Percentiles rank a stretch among this genome's conserved stretches.
Conservation (phyloP, 2,113 vertebrate genomes). For the Helogale parvula region DNA sequence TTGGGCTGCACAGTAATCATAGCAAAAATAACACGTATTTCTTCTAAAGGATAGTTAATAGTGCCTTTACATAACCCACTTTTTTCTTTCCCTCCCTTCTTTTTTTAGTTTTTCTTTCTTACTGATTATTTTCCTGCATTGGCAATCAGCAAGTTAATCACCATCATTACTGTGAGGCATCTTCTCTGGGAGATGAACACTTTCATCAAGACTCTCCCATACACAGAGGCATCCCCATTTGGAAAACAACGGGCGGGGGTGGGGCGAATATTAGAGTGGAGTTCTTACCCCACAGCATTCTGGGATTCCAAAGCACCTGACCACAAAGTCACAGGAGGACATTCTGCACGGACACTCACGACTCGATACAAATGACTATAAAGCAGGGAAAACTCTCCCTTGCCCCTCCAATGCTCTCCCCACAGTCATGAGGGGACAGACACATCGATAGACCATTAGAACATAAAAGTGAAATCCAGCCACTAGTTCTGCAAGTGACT, state of each 20-base stretch:
- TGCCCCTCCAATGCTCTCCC: neutral
- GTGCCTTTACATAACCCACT: neutral
- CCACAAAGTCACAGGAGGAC: neutral
- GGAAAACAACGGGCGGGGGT: neutral
- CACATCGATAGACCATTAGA: neutral
- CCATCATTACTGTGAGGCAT: neutral
- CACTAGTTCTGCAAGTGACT: no score
- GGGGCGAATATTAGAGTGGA: neutral
- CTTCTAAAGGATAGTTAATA: slow-evolving; percentile 42
- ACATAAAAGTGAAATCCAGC: neutral
- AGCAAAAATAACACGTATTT: slow-evolving; percentile 30
- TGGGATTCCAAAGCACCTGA: neutral
- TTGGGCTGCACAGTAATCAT: slow-evolving; percentile 15
- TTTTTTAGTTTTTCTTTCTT: neutral
- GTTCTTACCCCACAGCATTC: neutral
- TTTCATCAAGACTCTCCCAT: neutral
- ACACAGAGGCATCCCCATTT: neutral
- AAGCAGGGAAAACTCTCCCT: neutral
- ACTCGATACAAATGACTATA: neutral
- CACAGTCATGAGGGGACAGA: neutral
- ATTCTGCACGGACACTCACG: neutral
- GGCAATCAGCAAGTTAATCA: slow-evolving; percentile 54
- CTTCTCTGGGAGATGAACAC: neutral
- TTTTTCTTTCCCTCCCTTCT: neutral
- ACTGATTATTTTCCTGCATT: slow-evolving; percentile 24